Evolutionary conservation across 2,113 vertebrate genomes (phyloP).

Genomic region (pig (Sus scrofa)): DNA sequence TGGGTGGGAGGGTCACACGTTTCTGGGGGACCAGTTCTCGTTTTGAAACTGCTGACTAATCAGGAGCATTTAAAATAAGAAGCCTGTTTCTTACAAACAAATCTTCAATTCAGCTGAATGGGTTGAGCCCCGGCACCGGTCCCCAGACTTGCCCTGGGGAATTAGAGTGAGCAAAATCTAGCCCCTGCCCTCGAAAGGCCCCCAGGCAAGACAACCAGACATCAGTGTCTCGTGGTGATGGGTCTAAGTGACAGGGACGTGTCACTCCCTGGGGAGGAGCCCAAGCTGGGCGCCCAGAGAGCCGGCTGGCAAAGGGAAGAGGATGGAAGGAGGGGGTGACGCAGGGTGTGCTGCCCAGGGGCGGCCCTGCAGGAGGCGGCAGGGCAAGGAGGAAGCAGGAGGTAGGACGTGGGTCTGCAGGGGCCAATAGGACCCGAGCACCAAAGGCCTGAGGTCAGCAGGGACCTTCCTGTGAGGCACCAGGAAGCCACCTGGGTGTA

Average conservation of each 20-base stretch:
- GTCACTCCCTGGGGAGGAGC: neutral
- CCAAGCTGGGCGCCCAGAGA: rapidly evolving
- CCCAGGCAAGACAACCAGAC: neutral
- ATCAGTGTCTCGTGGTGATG: neutral
- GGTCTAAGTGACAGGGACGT: neutral
- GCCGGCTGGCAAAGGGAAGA: rapidly evolving
- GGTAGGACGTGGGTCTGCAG: neutral
- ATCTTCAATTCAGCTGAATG: neutral
- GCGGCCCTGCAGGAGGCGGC: rapidly evolving
- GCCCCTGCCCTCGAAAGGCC: neutral
- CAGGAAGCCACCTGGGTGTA: neutral
- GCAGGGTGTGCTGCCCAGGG: neutral
- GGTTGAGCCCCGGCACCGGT: neutral
- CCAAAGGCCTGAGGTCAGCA: neutral
- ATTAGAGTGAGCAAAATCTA: neutral
- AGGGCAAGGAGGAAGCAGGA: neutral
- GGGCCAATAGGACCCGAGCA: rapidly evolving
- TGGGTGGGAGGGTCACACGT: neutral
- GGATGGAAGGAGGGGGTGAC: neutral
- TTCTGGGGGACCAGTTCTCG: neutral
- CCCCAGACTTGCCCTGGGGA: neutral
- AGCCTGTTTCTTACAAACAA: neutral
- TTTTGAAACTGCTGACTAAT: neutral
- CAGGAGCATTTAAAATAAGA: neutral
- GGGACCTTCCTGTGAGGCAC: neutral